Conservation (phyloP, 2,888 invertebrate species). For the Xestia rhomboidea region DNA sequence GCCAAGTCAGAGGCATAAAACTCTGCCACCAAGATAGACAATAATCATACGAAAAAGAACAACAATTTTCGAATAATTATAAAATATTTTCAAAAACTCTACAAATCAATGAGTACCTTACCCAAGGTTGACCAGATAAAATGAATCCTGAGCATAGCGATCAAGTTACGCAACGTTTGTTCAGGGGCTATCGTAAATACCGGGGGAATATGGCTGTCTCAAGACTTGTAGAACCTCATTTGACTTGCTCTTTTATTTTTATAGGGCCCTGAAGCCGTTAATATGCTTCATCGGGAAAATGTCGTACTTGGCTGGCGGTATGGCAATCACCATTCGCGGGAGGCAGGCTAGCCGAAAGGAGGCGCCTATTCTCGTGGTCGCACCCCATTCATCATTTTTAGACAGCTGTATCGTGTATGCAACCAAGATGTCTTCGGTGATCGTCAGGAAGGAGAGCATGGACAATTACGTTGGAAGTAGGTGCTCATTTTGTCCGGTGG, state of each 20-base stretch:
- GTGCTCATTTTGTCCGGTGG: slow-evolving; percentile 78
- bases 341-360: slow-evolving; percentile 93
- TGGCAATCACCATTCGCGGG: slow-evolving; percentile 94
- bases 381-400: slow-evolving; percentile 97
- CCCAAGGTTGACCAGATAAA: not conserved
- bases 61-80: too few relatives aligned
- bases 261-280: slow-evolving; percentile 91
- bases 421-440: slow-evolving; percentile 95
- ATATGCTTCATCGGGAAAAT: slow-evolving; percentile 94
- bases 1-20: not conserved
- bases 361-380: slow-evolving; percentile 96
- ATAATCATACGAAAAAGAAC: not conserved
- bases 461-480: slow-evolving; percentile 97
- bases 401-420: slow-evolving; percentile 96
- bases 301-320: slow-evolving; percentile 94
- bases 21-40: not conserved
- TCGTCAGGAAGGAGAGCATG: slow-evolving; percentile 95
- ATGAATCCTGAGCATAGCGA: not conserved
- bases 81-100: not conserved
- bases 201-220: slow-evolving; percentile 43
- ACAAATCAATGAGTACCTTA: not conserved
- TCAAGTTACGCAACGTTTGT: not conserved
- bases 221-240: slow-evolving; percentile 47
- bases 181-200: not conserved
- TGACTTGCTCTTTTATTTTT: slow-evolving; percentile 67